A percentile compares a stretch with the other conserved stretches of the same genome.
Evolutionary conservation across 1,140 invertebrate species (phyloP).

Genomic region (Solen grandis): DNA sequence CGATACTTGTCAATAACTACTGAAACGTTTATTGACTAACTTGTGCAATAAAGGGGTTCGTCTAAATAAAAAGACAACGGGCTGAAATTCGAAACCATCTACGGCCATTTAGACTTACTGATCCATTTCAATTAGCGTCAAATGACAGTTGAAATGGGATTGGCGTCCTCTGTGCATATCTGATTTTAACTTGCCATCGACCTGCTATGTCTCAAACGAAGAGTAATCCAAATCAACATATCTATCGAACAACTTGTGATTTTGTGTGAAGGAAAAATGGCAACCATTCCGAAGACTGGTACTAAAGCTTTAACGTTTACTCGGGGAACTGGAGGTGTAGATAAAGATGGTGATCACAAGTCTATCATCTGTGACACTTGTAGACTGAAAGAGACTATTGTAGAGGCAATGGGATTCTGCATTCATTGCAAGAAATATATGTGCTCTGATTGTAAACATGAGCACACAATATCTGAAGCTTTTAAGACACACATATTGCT

Average conservation of each 20-base stretch:
- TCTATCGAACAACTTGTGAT: not conserved
- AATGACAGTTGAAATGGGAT: too few relatives aligned
- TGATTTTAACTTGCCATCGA: too few relatives aligned
- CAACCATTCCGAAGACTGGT: not conserved
- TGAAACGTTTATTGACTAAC: too few relatives aligned
- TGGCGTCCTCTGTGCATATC: too few relatives aligned
- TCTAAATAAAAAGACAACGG: too few relatives aligned
- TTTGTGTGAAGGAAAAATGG: not conserved
- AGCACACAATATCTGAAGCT: not conserved
- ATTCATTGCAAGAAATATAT: constrained; percentile 29
- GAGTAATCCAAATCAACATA: too few relatives aligned
- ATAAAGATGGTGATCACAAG: not conserved
- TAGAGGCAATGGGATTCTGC: not conserved
- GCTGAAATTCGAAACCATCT: too few relatives aligned
- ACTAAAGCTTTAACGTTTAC: constrained; percentile 13
- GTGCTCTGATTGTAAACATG: constrained; percentile 7
- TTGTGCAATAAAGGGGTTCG: too few relatives aligned
- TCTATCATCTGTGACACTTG: not conserved
- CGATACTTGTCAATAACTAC: too few relatives aligned
- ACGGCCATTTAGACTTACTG: too few relatives aligned
- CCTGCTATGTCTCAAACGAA: too few relatives aligned
- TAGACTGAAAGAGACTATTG: not conserved
- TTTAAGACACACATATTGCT: constrained; percentile 14
- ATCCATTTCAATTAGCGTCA: too few relatives aligned
- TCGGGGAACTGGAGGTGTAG: not conserved